Conservation (phyloP, 1,140 invertebrate species). For the Zaprionus lachaisei region DNA sequence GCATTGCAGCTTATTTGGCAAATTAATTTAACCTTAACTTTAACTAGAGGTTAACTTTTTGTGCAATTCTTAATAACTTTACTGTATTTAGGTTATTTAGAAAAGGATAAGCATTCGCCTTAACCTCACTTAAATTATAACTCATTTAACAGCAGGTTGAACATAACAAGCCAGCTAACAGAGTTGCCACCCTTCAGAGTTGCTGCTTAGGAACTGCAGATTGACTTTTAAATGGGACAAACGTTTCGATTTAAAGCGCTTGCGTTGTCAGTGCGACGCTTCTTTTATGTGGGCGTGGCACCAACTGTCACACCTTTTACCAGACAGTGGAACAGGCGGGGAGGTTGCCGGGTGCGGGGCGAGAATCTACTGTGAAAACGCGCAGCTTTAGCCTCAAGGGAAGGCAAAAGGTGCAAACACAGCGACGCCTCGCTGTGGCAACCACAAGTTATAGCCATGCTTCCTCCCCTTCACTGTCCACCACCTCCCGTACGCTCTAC, state of each 20-base stretch:
- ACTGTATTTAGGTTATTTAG: too few species aligned
- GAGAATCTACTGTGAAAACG: not conserved
- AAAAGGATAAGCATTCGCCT: not conserved
- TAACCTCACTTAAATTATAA: not conserved
- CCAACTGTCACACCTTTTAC: not conserved
- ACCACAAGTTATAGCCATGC: conserved; percentile 26
- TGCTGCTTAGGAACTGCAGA: not conserved
- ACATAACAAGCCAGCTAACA: not conserved
- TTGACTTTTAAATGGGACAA: not conserved
- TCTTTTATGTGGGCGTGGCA: conserved; percentile 2
- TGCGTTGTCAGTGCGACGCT: not conserved
- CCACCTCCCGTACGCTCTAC: not conserved
- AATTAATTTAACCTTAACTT: too few species aligned
- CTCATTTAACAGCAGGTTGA: not conserved
- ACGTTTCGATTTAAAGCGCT: not conserved
- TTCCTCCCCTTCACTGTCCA: not conserved
- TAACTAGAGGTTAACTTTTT: too few species aligned
- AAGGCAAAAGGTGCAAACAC: conserved; percentile 27
- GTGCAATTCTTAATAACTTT: too few species aligned
- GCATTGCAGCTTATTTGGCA: too few species aligned
- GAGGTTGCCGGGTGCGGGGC: not conserved
- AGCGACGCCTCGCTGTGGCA: conserved; percentile 30
- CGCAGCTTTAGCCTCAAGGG: not conserved
- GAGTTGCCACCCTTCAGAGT: not conserved
- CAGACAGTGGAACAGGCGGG: not conserved